Conservation (phyloP, 2,113 vertebrate species). For the Camelus bactrianus region DNA sequence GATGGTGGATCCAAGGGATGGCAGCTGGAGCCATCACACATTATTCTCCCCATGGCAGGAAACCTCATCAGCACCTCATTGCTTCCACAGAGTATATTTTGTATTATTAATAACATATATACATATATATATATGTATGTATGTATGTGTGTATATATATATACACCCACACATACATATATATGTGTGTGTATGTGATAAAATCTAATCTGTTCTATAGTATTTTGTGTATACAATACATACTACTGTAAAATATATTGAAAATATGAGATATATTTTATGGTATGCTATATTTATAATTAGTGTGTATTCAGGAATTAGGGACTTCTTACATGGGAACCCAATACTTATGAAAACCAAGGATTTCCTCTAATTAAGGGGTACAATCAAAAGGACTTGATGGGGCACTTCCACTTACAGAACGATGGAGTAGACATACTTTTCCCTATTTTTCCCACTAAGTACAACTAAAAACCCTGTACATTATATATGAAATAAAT, state of each 20-base stretch:
- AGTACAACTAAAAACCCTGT: background rate
- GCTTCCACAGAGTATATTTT: background rate
- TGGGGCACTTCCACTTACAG: background rate
- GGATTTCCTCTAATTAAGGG: background rate
- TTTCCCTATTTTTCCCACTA: background rate
- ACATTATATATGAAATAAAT: background rate
- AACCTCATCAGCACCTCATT: background rate
- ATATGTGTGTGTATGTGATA: background rate
- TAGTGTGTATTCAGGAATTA: background rate
- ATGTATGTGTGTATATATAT: too few species aligned
- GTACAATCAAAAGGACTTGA: background rate
- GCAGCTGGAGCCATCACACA: background rate
- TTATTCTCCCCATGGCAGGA: background rate
- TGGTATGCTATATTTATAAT: background rate
- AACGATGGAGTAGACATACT: background rate
- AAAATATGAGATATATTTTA: slow-evolving; percentile 4
- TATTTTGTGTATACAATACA: background rate
- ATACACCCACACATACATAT: too few species aligned
- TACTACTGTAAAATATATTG: slow-evolving; percentile 3
- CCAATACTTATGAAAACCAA: background rate
- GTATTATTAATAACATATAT: background rate
- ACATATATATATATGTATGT: background rate
- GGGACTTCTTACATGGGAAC: background rate
- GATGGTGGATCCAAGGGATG: background rate
- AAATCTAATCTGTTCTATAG: background rate